A percentile compares a stretch with the other conserved stretches of the same genome.
These are phyloP conservation scores for Branchinecta lynchi DNA, from an alignment of 1,140 invertebrate genomes.

Conservation along the genomic window DNA sequence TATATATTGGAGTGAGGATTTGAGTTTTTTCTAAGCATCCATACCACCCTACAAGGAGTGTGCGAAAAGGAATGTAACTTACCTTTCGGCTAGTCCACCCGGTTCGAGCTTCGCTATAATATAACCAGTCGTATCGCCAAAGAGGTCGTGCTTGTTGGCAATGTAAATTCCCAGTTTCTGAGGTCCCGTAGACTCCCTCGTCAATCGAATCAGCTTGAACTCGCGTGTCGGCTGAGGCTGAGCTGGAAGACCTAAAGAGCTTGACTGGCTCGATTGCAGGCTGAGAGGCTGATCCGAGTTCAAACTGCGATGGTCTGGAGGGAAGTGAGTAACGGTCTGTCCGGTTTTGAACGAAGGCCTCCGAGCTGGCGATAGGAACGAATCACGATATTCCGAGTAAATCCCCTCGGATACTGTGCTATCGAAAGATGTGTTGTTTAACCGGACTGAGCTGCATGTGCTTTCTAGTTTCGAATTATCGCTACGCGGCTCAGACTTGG, in stretches of 20 bases:
- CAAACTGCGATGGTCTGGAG: neutral
- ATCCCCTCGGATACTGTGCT: neutral
- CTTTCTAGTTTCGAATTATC: no score
- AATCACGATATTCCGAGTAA: neutral
- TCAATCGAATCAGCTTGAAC: neutral
- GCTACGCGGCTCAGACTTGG: neutral
- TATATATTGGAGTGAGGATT: no score
- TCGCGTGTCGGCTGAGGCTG: neutral
- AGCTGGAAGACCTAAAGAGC: neutral
- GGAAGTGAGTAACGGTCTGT: neutral
- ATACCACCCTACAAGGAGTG: no score
- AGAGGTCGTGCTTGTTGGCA: neutral
- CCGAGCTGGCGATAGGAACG: neutral
- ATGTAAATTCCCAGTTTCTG: slow-evolving; percentile 1
- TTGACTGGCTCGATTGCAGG: neutral
- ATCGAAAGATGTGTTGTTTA: no score
- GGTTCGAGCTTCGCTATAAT: neutral
- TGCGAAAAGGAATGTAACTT: neutral
- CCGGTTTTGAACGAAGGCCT: neutral
- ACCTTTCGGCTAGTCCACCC: neutral
- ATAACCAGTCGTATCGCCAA: neutral
- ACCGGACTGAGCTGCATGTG: no score
- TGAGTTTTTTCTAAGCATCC: no score
- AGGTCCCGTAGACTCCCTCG: neutral
- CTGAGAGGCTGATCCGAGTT: neutral